These are phyloP conservation scores for Scrobipalpa atriplicella DNA, from an alignment of 2,888 invertebrate species.

Conservation along the genomic window DNA sequence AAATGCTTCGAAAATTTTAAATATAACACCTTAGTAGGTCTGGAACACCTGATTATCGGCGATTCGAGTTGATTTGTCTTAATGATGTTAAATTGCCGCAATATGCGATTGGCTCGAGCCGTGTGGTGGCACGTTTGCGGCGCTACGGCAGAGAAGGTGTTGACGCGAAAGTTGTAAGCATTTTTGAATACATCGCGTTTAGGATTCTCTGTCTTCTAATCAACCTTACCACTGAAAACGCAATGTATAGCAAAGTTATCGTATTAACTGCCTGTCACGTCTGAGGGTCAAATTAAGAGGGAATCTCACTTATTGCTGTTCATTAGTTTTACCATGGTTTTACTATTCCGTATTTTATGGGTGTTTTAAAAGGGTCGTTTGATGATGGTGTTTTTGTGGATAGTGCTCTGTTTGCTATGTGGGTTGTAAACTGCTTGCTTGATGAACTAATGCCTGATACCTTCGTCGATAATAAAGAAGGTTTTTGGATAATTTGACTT, in stretches of 20 bases:
- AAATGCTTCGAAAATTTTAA: conserved; percentile 38
- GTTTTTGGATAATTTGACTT: no score
- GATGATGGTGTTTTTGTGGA: conserved; percentile 24
- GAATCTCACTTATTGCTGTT: conserved; percentile 57
- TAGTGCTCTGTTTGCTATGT: background rate
- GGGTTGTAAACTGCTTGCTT: conserved; percentile 3
- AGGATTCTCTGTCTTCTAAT: no score
- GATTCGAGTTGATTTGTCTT: conserved; percentile 72
- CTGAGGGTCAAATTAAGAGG: conserved; percentile 47
- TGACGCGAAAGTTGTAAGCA: background rate
- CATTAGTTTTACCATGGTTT: conserved; percentile 44
- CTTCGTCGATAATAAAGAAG: background rate
- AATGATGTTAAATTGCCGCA: conserved; percentile 74
- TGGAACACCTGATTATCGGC: conserved; percentile 72
- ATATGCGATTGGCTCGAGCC: conserved; percentile 52
- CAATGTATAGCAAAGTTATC: background rate
- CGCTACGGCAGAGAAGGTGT: background rate
- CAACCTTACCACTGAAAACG: background rate
- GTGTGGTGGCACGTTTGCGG: conserved; percentile 58
- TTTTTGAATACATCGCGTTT: background rate
- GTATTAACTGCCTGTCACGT: conserved; percentile 12
- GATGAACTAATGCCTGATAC: background rate
- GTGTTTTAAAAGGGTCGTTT: conserved; percentile 28
- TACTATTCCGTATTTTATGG: conserved; percentile 45
- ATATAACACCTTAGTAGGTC: conserved; percentile 71